Base-by-base conservation (phyloP, 2,888 invertebrate genomes). In the Stenodera caucasica region DNA sequence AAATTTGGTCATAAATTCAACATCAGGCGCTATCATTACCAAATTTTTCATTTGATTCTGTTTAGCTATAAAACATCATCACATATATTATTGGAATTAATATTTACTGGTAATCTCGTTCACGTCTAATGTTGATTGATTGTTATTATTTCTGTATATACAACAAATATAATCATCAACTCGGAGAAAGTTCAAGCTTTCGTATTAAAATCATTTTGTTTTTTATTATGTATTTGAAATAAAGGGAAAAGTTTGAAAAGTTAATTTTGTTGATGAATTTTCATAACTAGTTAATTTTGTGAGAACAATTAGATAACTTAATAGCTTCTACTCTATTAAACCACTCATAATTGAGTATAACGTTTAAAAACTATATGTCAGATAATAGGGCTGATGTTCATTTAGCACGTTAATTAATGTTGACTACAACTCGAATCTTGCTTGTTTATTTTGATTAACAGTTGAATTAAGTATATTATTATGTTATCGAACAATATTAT, bases 11-110 rank as follows among this genome's bases (percentile, higher is more conserved):
- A 58, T 62, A 62, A 62, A 62, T 62, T 62, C 49, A 21, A 49
- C 52, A 59, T 60, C 57, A 53, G 45, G 49, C 52, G 61, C 49
- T 60, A 63, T 59, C 52, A 57, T 64, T 61, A 62, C 62, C 64
- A 60, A 59, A 64, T 64, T 66, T 66, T 66, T 60, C 61, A 60
- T 66, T 60, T 62, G 58, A 64, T 62, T 23, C 60, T 56, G 40
- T 60, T 66, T 60, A 60, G 53, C 64, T 64, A 67, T 66, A 66
- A 66, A 67, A 66, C 58, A 63, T 67, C 64, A 65, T 67, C 66
- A 64, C 58, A 61, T 66, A 61, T 58, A 64, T 66, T 66, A 65
- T 63, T 59, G 63, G 66, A 67, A 67, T 66, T 67, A 65, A 58
- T 58, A 64, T 67, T 64, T 63, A 57, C 60, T 57, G 64, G 57